Percentiles rank a stretch among this genome's conserved stretches.
phyloP scores from a whole-genome alignment of 2,113 vertebrate species.

The Microcebus lehilahytsara region DNA sequence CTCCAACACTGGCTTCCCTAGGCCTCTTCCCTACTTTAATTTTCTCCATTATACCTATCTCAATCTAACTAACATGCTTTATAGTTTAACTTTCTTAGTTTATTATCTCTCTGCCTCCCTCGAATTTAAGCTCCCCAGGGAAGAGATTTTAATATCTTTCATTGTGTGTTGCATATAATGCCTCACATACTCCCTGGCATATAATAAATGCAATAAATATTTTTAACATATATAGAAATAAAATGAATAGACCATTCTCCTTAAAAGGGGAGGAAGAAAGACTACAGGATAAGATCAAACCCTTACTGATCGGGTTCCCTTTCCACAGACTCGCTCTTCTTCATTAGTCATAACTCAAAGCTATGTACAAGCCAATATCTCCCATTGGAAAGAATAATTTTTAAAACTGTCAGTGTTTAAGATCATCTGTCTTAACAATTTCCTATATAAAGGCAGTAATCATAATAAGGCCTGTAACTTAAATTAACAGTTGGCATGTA shows the following conservation, averaged over 20 bases:
- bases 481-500: conserved; percentile 38
- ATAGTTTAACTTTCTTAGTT: not conserved
- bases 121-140: not conserved
- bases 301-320: not conserved
- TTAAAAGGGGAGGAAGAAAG: not conserved
- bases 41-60: not conserved
- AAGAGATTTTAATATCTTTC: not conserved
- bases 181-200: not conserved
- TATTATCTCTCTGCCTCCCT: not conserved
- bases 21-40: not conserved
- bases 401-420: conserved; percentile 31
- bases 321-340: not conserved
- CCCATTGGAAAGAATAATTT: not conserved
- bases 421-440: conserved; percentile 45
- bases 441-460: conserved; percentile 30
- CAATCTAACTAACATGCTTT: not conserved
- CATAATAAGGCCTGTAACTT: conserved; percentile 48
- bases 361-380: not conserved
- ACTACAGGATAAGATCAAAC: not conserved
- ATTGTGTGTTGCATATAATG: not conserved
- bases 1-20: too few relatives aligned
- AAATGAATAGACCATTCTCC: not conserved
- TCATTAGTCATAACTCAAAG: not conserved
- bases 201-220: not conserved
- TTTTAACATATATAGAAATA: not conserved